phyloP scores from a whole-genome alignment of 2,113 vertebrate genomes.

The Pterocles burchelli region DNA sequence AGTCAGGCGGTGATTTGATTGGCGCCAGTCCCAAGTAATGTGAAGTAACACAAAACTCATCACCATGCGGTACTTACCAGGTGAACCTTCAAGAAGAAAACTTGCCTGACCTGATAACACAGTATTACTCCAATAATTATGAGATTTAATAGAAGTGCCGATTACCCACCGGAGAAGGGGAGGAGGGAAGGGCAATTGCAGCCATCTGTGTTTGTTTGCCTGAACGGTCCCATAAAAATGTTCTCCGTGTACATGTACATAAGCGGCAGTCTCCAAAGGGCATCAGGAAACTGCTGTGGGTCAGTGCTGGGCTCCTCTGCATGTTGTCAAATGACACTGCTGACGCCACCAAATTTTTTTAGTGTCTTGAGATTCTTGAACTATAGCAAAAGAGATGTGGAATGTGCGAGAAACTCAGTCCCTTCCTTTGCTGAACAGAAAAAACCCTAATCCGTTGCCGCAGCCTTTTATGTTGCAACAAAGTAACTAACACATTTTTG shows the following conservation, averaged over 20 bases:
- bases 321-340: slow-evolving; percentile 3
- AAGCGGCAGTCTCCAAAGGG: slow-evolving; percentile 34
- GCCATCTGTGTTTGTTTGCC: slow-evolving; percentile 40
- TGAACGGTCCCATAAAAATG: slow-evolving; percentile 43
- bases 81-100: slow-evolving; percentile 30
- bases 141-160: not conserved
- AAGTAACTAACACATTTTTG: slow-evolving; percentile 40
- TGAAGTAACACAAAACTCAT: slow-evolving; percentile 49
- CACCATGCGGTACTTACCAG: not conserved
- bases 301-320: not conserved
- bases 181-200: not conserved
- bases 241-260: not conserved
- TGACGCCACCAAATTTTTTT: slow-evolving; percentile 7
- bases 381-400: slow-evolving; percentile 16
- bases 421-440: slow-evolving; percentile 41
- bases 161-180: slow-evolving; percentile 24
- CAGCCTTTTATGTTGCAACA: slow-evolving; percentile 28
- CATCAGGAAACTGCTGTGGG: not conserved
- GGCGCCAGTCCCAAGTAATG: not conserved
- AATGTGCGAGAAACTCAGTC: not conserved
- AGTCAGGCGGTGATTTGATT: slow-evolving; percentile 43
- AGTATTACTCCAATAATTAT: slow-evolving; percentile 26
- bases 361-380: slow-evolving; percentile 35
- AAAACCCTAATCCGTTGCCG: slow-evolving; percentile 45
- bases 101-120: slow-evolving; percentile 41